These are phyloP conservation scores for Drosophila antonietae DNA, from an alignment of 2,888 invertebrate species.

Conservation along the genomic window DNA sequence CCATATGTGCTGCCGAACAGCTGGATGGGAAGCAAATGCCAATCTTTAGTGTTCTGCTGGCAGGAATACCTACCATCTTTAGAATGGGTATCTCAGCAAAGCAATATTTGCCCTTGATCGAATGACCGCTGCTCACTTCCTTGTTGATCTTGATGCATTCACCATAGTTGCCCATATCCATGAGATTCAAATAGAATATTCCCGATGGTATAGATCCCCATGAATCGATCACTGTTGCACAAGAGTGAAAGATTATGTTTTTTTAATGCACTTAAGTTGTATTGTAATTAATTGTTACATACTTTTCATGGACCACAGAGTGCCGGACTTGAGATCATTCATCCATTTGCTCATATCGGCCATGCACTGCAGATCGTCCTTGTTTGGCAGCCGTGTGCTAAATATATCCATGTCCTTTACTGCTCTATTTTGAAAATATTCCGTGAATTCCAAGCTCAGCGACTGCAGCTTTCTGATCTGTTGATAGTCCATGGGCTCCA, in stretches of 20 bases:
- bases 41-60: conserved; percentile 30
- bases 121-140: conserved; percentile 4
- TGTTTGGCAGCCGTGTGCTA: conserved; percentile 11
- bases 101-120: conserved; percentile 61
- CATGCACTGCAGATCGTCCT: conserved; percentile 41
- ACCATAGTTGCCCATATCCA: conserved; percentile 83
- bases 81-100: conserved; percentile 22
- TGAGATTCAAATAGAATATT: conserved; percentile 78
- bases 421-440: conserved; percentile 28
- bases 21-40: conserved; percentile 73
- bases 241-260: not conserved
- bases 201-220: conserved; percentile 84
- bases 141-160: conserved; percentile 78
- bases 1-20: conserved; percentile 53
- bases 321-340: conserved; percentile 19
- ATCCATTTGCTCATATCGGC: conserved; percentile 35
- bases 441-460: conserved; percentile 25
- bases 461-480: conserved; percentile 17
- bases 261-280: too few species aligned
- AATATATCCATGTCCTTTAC: conserved; percentile 9
- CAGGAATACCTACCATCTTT: not conserved
- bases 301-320: conserved; percentile 42
- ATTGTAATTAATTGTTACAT: not conserved
- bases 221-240: conserved; percentile 83
- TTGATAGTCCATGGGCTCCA: conserved; percentile 12